Base-by-base conservation (phyloP, 2,888 invertebrate genomes). In the Synergus gifuensis region DNA sequence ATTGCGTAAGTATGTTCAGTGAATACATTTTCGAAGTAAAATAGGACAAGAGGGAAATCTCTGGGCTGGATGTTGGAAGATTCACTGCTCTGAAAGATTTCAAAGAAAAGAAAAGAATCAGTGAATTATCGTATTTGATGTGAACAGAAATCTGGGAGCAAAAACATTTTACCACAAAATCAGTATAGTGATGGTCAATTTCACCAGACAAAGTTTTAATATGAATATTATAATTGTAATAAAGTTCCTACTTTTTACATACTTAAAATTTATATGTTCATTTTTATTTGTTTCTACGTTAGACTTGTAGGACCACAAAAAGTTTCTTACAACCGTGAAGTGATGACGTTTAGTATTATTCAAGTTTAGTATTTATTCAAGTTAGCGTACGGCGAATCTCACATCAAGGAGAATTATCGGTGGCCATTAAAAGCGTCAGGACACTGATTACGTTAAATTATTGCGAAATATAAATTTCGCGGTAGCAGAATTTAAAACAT, bases 341-440 rank as follows among this genome's bases (percentile, higher is more conserved):
- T 28, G 28, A 28, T 28, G 28, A 28, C 28, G 28, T 28, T 28
- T 28, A 28, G 28, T 28, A 28, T 28, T 28, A 28, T 28, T 28
- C 28, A 28, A 28, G 28, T 28, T 28, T 28, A 28, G 3, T 28
- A 28, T 28, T 28, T 28, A 28, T 28, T 28, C 28, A 64, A 64
- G 64, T 42, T 64, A 64, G 64, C 64, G 64, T 64, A 42, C 64
- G n/a, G 64, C 64, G 36, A 64, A 64, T 64, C 64, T 42, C 64
- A n/a, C 36, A 42, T 64, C 64, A 64, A 42, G 64, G 42, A 64
- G 40, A 64, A 64, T 64, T 64, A 64, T 64, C 64, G 64, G 16
- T 40, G 40, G 42, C 64, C 28, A 28, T 28, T 28, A 28, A 28
- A 28, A 28, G 28, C 28, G 28, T 3, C 28, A 3, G 28, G 0